Evolutionary conservation across 2,797 vertebrate genomes (phyloP).

Genomic region (Corythornis leucogaster): DNA sequence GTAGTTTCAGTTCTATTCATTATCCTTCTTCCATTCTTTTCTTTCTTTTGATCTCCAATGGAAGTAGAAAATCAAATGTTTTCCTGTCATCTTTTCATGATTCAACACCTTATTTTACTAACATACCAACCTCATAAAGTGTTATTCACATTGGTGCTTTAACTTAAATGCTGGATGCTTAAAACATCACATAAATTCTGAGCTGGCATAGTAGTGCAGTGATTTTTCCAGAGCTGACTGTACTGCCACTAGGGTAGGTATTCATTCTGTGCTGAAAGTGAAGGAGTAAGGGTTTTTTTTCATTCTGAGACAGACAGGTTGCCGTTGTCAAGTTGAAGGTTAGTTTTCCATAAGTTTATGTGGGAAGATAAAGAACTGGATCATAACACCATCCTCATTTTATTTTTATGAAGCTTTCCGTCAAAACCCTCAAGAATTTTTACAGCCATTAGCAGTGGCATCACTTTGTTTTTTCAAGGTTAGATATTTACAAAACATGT

Average conservation of each 20-base stretch:
- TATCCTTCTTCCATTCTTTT: conserved; percentile 7
- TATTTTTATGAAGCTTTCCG: conserved; percentile 1
- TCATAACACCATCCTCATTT: not conserved
- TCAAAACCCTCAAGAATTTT: not conserved
- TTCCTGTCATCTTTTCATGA: conserved; percentile 8
- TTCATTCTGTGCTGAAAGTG: not conserved
- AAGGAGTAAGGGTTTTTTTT: not conserved
- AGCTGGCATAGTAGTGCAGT: not conserved
- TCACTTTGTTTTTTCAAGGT: not conserved
- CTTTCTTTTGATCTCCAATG: not conserved
- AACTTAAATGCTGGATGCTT: not conserved
- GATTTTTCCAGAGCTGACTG: conserved; percentile 10
- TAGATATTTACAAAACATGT: conserved; percentile 33
- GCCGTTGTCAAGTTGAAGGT: not conserved
- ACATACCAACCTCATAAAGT: conserved; percentile 21
- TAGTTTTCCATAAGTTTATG: not conserved
- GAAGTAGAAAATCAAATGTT: conserved; percentile 6
- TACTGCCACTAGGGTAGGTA: not conserved
- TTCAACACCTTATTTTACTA: conserved; percentile 20
- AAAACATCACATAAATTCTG: conserved; percentile 26
- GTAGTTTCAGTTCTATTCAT: not conserved
- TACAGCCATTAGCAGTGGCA: not conserved
- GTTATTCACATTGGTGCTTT: conserved; percentile 13
- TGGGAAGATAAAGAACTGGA: not conserved
- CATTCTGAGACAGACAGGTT: not conserved